Base-by-base conservation (phyloP, 2,888 invertebrate genomes). In the Drosophila bunnanda region DNA sequence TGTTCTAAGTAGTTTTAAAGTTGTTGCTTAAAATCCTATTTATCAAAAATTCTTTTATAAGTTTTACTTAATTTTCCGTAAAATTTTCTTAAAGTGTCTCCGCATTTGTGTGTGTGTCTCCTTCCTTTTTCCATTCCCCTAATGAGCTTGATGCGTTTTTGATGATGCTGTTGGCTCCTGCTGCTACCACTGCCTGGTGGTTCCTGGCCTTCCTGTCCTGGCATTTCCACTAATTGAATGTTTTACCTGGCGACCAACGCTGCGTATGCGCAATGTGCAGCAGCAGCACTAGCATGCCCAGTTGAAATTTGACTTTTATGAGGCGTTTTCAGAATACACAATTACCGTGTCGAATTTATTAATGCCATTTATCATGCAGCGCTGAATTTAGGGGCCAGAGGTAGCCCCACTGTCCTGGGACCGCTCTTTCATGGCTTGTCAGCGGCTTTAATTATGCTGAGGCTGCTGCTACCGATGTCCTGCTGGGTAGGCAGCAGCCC, bases 91-190 rank as follows among this genome's bases (percentile, higher is more conserved):
- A 1, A 5, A 39, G 59, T 59, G 60, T 28, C 59, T 39, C 30
- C n/a, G 38, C 13, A n/a, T 28, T n/a, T 15, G 9, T 9, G 10
- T 28, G 12, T 15, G 9, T 9, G 10, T 15, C 58, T 20, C n/a
- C 20, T 54, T 62, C 44, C 25, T 55, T 74, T 67, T 53, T 67
- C 28, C 65, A 53, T 53, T 53, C 48, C 50, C 76, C 57, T 72
- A 86, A 89, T 89, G 87, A 77, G 78, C 76, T 79, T 89, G 85
- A 86, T 86, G 85, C 85, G 87, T 88, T 85, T 89, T 85, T 85
- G 90, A 85, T 85, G 85, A 85, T 80, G 89, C 85, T 79, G 85
- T 76, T 73, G 78, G 56, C 58, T 50, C 34, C 57, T 32, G 62
- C 44, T 32, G 41, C 13, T 20, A 13, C 41, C 44, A 44, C 25